Evolutionary conservation across 2,113 vertebrate species (phyloP).

Genomic region (Echinops telfairi): DNA sequence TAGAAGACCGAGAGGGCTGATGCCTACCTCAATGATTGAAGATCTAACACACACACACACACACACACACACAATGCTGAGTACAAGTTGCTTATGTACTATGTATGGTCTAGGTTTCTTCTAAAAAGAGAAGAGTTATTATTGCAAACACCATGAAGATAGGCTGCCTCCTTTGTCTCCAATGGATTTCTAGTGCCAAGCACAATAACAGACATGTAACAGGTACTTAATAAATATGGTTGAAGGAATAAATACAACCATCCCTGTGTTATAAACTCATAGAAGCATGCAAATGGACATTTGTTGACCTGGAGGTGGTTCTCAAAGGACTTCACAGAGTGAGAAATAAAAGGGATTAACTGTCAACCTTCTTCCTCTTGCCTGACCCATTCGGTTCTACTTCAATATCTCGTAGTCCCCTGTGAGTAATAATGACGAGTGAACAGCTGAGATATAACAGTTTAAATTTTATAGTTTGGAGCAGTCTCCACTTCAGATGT

Average conservation of each 20-base stretch:
- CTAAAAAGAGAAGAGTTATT: too few species aligned
- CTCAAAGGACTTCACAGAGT: background rate
- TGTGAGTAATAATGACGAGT: slow-evolving; percentile 13
- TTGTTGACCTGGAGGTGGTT: background rate
- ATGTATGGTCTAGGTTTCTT: too few species aligned
- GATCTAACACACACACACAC: background rate
- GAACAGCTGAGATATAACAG: background rate
- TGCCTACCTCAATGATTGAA: background rate
- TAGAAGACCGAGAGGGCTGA: background rate
- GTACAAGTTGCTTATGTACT: background rate
- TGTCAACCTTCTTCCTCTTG: background rate
- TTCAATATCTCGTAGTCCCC: background rate
- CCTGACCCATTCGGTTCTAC: background rate
- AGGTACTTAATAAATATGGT: background rate
- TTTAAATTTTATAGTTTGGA: slow-evolving; percentile 7
- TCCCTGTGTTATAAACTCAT: background rate
- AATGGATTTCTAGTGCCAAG: background rate
- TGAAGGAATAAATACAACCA: background rate
- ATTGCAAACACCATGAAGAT: background rate
- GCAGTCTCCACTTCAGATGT: background rate
- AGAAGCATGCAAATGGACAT: background rate
- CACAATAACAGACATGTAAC: background rate
- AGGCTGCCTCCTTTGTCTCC: background rate
- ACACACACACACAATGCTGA: too few species aligned
- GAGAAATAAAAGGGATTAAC: background rate